A percentile compares a stretch with the other conserved stretches of the same genome.
phyloP scores from a whole-genome alignment of 2,797 vertebrate genomes.

The Sardinella longiceps region DNA sequence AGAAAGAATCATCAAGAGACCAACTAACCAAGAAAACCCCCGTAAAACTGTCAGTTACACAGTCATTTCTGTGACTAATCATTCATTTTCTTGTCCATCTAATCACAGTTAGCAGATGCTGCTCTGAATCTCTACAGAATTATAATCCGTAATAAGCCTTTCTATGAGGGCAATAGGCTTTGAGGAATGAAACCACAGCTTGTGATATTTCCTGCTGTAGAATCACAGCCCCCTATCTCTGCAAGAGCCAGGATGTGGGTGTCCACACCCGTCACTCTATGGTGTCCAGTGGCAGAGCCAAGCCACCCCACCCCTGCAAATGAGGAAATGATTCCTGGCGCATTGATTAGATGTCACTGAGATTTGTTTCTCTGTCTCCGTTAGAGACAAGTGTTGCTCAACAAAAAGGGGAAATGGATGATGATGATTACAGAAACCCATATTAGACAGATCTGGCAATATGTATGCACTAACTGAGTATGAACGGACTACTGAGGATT shows the following conservation, averaged over 20 bases:
- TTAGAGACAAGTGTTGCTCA: background rate
- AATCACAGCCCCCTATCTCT: background rate
- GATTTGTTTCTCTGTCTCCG: background rate
- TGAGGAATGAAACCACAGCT: background rate
- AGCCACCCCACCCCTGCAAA: slow-evolving; percentile 2
- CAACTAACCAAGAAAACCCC: too few species aligned
- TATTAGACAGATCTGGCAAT: background rate
- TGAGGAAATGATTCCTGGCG: slow-evolving; percentile 2
- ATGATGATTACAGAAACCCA: background rate
- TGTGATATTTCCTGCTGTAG: background rate
- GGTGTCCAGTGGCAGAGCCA: background rate
- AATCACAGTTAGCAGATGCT: background rate
- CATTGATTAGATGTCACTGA: slow-evolving; percentile 9
- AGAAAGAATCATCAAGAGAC: background rate
- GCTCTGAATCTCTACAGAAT: background rate
- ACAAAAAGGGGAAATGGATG: background rate
- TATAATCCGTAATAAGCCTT: background rate
- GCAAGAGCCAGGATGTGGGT: background rate
- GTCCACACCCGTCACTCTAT: background rate
- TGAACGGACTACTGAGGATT: background rate
- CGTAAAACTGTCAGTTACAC: background rate
- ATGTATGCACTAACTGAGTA: background rate
- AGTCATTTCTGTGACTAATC: background rate
- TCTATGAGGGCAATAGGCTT: background rate
- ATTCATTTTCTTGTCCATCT: background rate